Percentiles rank a stretch among this genome's conserved stretches.
These are phyloP conservation scores for Conomelus anceps DNA, from an alignment of 2,888 invertebrate species.

Conservation along the genomic window DNA sequence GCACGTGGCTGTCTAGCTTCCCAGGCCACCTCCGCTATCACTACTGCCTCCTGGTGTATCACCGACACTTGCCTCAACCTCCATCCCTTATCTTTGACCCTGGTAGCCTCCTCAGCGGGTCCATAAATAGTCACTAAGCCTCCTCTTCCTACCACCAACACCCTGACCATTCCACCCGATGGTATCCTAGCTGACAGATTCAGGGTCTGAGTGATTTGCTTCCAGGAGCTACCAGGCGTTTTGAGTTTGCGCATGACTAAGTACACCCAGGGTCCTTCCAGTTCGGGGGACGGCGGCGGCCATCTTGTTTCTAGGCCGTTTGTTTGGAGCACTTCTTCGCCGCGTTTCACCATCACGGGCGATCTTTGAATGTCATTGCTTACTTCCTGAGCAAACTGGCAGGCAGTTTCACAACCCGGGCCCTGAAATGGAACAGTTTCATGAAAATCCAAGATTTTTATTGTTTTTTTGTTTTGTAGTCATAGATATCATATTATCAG, in stretches of 20 bases:
- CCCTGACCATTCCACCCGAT: constrained; percentile 53
- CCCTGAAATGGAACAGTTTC: constrained; percentile 27
- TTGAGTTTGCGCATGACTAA: constrained; percentile 57
- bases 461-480: too few relatives aligned
- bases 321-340: constrained; percentile 59
- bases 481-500: too few relatives aligned
- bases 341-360: constrained; percentile 62
- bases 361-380: constrained; percentile 49
- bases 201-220: constrained; percentile 50
- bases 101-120: constrained; percentile 42
- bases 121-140: constrained; percentile 64
- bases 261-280: constrained; percentile 47
- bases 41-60: constrained; percentile 58
- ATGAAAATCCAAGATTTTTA: too few relatives aligned
- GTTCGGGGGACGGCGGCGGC: constrained; percentile 46
- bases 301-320: constrained; percentile 59
- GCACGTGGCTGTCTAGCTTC: constrained; percentile 43
- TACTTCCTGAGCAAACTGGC: constrained; percentile 29
- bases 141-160: constrained; percentile 60
- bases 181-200: constrained; percentile 56
- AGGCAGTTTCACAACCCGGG: constrained; percentile 31
- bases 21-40: constrained; percentile 66
- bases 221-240: constrained; percentile 36
- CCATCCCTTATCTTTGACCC: constrained; percentile 45
- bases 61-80: constrained; percentile 59